Evolutionary conservation across 2,888 invertebrate species (phyloP), one percentile per base, ranked within the genome.

Genomic region (Carpatolechia fugitivella): DNA sequence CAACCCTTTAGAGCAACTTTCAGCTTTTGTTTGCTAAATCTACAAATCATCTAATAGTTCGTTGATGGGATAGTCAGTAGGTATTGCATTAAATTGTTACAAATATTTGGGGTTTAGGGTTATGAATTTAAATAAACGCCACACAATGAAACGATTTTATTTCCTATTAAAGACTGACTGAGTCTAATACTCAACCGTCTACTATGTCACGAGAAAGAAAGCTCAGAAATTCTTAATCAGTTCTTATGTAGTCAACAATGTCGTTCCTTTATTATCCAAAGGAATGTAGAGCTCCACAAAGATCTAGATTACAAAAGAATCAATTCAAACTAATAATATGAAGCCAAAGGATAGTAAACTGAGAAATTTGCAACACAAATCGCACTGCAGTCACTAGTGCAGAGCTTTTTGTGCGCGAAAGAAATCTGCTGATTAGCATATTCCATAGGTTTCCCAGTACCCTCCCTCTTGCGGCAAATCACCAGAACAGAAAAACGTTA

Each of bases 321-420:
- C 29, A 14, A 52, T 20, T 11, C 13, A 11, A 11, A 24, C 35
- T 13, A 29, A 44, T 29, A 54, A 14, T 8, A 48, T 30, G 29
- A 30, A n/a, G 41, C 48, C 2, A 48, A 35, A 46, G 30, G 51
- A 55, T 55, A 48, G 40, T 57, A 57, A 54, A 52, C 41, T 20
- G 70, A 60, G 72, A 77, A 87, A 89, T 86, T 88, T 85, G 88
- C 89, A 89, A 87, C 78, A 80, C 87, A 89, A 88, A 89, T 88
- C 85, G 85, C 88, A 90, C 84, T 90, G 90, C 90, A 89, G 90
- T 85, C 77, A 80, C 79, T 80, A 82, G 87, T 89, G 90, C 90
- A 88, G 90, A 84, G 85, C 80, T 89, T 90, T 88, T 88, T 88
- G 85, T 86, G 78, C 80, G 79, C 79, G 81, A 83, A 87, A 87